Base-by-base conservation (phyloP, 2,888 invertebrate genomes). In the Galerucella pusilla region DNA sequence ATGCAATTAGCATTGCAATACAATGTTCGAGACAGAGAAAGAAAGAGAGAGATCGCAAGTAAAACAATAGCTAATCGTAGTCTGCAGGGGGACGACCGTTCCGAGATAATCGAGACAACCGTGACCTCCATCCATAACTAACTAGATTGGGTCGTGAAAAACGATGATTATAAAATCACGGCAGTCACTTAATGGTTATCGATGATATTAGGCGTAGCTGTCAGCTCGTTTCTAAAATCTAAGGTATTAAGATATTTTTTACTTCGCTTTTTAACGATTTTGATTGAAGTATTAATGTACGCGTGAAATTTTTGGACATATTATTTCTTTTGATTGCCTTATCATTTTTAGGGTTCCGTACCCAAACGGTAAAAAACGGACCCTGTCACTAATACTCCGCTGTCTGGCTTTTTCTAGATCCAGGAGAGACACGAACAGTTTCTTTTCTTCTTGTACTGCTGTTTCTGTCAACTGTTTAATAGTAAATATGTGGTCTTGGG, bases 101-200 rank as follows among this genome's bases (percentile, higher is more conserved):
- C 72, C 49, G 61, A 70, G 75, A 77, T 75, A 77, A 79, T 79
- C 79, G 77, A 75, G 79, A 71, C 73, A 79, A 77, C 81, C 80
- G 77, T 81, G 81, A 82, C 81, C 81, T 80, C 78, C 74, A 80
- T 78, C 77, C 73, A 74, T 76, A 74, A 78, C 81, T 80, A 82
- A 83, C 83, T 82, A 83, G 84, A 85, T 82, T 83, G 81, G 79
- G 78, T 81, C 81, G 83, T 84, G 84, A 85, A 85, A 84, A 84
- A 83, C 82, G 85, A 84, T 63, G 65, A 86, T 84, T 84, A 83
- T 84, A 84, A 85, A 85, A 85, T 84, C 85, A 84, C 84, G 85
- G 82, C 82, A 81, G 83, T 75, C 68, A 70, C 72, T 78, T 68
- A 69, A n/a, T 61, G 14, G 54, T 75, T 75, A 76, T 74, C 68